Evolutionary conservation across 2,888 invertebrate genomes (phyloP).

Genomic region (Mycalesis mineus): DNA sequence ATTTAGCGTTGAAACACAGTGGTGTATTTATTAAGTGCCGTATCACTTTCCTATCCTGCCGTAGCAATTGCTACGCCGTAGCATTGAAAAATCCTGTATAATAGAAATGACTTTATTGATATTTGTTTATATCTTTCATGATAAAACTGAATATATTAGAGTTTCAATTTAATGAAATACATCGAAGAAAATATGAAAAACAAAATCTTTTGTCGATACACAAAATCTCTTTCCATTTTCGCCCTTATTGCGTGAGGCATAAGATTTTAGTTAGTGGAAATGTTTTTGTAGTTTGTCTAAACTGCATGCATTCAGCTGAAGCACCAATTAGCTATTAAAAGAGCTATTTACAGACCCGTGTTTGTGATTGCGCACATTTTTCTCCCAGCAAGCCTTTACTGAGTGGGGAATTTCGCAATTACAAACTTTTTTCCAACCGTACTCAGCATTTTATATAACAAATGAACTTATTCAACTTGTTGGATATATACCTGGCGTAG

Average conservation of each 20-base stretch:
- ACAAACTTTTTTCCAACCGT: not conserved
- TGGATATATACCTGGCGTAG: not conserved
- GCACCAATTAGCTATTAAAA: conserved; percentile 15
- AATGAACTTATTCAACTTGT: conserved; percentile 3
- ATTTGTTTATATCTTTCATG: too few relatives aligned
- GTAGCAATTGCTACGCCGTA: too few relatives aligned
- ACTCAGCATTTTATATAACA: not conserved
- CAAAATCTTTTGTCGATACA: not conserved
- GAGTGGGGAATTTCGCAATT: conserved; percentile 9
- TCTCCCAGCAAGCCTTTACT: conserved; percentile 5
- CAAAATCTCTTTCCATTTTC: not conserved
- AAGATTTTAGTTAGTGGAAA: not conserved
- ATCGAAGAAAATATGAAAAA: not conserved
- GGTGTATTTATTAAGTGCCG: too few relatives aligned
- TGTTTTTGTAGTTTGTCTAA: conserved; percentile 5
- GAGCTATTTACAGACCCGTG: conserved; percentile 13
- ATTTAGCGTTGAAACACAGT: too few relatives aligned
- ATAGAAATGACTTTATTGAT: too few relatives aligned
- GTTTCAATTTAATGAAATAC: too few relatives aligned
- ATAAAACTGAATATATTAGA: too few relatives aligned
- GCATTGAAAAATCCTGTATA: too few relatives aligned
- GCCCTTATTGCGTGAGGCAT: not conserved
- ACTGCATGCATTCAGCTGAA: conserved; percentile 10
- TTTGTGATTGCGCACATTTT: conserved; percentile 14
- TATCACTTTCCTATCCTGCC: too few relatives aligned